Percentiles rank a stretch among this genome's conserved stretches.
These are phyloP conservation scores for Galeopterus variegatus DNA, from an alignment of 2,113 vertebrate genomes.

Conservation along the genomic window DNA sequence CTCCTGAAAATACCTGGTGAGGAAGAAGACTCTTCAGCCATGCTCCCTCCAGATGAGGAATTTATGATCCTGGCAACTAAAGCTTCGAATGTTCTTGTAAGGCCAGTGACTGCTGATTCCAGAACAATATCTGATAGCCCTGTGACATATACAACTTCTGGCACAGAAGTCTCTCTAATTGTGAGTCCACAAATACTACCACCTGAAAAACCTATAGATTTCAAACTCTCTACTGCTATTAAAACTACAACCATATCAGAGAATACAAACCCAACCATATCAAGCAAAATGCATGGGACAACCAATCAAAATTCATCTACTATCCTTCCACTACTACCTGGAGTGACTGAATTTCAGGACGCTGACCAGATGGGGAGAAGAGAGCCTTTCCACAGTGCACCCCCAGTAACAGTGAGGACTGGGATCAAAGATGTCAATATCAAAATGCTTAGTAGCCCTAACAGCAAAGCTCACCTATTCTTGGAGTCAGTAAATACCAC, in stretches of 20 bases:
- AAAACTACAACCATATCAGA: background rate
- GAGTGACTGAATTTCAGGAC: background rate
- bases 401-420: background rate
- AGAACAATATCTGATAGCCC: fast-evolving
- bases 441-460: slow-evolving; percentile 60
- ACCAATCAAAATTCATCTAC: background rate
- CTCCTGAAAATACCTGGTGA: slow-evolving; percentile 74
- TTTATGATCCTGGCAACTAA: slow-evolving; percentile 74
- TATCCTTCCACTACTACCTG: background rate
- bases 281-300: background rate
- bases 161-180: background rate
- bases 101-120: background rate
- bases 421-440: slow-evolving; percentile 74
- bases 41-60: slow-evolving; percentile 86
- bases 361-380: slow-evolving; percentile 65
- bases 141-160: background rate
- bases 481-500: slow-evolving; percentile 74
- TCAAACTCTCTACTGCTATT: background rate
- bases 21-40: slow-evolving; percentile 90
- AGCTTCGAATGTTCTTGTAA: slow-evolving; percentile 40
- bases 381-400: slow-evolving; percentile 67
- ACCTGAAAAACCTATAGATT: background rate
- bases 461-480: slow-evolving; percentile 57
- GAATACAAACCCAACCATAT: background rate
- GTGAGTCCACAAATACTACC: slow-evolving; percentile 43